These are phyloP conservation scores for Oreonectes daqikongensis DNA, from an alignment of 2,797 vertebrate species.

Conservation along the genomic window DNA sequence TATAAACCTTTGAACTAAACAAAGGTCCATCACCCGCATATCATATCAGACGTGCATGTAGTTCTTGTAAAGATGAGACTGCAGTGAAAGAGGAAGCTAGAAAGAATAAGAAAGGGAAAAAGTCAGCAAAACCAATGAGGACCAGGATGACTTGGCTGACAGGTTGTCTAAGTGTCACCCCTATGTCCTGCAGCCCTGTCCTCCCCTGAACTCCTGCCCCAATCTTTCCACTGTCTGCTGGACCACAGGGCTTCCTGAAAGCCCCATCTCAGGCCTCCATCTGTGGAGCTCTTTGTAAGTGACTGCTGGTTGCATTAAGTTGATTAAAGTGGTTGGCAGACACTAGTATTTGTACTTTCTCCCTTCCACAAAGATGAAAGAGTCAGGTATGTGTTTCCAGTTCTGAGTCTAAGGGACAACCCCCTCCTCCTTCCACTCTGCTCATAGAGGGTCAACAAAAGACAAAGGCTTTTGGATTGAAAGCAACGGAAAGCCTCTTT, in stretches of 20 bases:
- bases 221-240: slow-evolving; percentile 67
- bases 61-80: slow-evolving; percentile 81
- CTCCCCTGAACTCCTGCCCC: slow-evolving; percentile 61
- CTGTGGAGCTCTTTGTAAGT: slow-evolving; percentile 91
- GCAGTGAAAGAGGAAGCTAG: slow-evolving; percentile 51
- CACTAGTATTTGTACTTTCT: slow-evolving; percentile 84
- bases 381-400: slow-evolving; percentile 73
- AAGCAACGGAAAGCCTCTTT: slow-evolving; percentile 92
- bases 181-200: slow-evolving; percentile 71
- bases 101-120: slow-evolving; percentile 41
- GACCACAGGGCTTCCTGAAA: slow-evolving; percentile 78
- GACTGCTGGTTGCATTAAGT: slow-evolving; percentile 90
- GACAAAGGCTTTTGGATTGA: slow-evolving; percentile 85
- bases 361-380: slow-evolving; percentile 94
- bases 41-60: slow-evolving; percentile 86
- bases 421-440: slow-evolving; percentile 67
- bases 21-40: slow-evolving; percentile 91
- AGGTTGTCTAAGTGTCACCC: slow-evolving; percentile 77
- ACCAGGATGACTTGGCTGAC: slow-evolving; percentile 74
- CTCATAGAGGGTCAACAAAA: slow-evolving; percentile 93
- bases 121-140: slow-evolving; percentile 45
- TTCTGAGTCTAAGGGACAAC: slow-evolving; percentile 77
- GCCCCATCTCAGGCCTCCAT: slow-evolving; percentile 75
- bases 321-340: slow-evolving; percentile 94
- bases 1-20: slow-evolving; percentile 99